A percentile compares a stretch with the other conserved stretches of the same genome.
Conservation (phyloP, 1,140 invertebrate species). For the Palaemon carinicauda region DNA sequence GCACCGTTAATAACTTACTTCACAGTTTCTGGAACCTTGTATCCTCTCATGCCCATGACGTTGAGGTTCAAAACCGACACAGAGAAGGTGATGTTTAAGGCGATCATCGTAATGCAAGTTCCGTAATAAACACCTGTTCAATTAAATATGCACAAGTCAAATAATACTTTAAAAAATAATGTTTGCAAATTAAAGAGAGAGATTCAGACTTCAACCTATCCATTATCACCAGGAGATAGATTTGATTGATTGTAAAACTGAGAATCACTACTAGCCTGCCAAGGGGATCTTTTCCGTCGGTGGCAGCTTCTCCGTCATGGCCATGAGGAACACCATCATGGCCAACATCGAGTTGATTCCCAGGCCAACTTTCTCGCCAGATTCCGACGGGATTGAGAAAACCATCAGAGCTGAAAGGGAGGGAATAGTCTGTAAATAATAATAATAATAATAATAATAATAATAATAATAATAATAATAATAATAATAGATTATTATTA, state of each 20-base stretch:
- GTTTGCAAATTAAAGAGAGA: neutral
- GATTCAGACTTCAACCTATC: no score
- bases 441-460: no score
- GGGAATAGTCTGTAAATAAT: no score
- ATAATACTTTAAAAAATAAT: no score
- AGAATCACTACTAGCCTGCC: no score
- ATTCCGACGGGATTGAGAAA: conserved; percentile 57
- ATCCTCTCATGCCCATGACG: conserved; percentile 42
- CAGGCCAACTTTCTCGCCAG: conserved; percentile 58
- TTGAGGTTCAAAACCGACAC: conserved; percentile 31
- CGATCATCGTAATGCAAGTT: conserved; percentile 33
- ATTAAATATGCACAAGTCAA: no score
- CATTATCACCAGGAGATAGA: no score
- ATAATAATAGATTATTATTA: no score
- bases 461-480: no score
- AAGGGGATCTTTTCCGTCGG: conserved; percentile 45
- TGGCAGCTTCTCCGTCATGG: conserved; percentile 57
- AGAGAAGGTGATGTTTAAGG: conserved; percentile 35
- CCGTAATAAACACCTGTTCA: conserved; percentile 44
- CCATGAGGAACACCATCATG: conserved; percentile 61
- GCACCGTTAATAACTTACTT: neutral
- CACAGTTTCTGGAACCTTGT: conserved; percentile 13
- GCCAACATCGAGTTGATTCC: conserved; percentile 58
- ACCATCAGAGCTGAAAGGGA: conserved; percentile 55
- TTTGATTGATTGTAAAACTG: no score